Evolutionary conservation across 2,113 vertebrate species (phyloP).

Genomic region (Hydrochoerus hydrochaeris): DNA sequence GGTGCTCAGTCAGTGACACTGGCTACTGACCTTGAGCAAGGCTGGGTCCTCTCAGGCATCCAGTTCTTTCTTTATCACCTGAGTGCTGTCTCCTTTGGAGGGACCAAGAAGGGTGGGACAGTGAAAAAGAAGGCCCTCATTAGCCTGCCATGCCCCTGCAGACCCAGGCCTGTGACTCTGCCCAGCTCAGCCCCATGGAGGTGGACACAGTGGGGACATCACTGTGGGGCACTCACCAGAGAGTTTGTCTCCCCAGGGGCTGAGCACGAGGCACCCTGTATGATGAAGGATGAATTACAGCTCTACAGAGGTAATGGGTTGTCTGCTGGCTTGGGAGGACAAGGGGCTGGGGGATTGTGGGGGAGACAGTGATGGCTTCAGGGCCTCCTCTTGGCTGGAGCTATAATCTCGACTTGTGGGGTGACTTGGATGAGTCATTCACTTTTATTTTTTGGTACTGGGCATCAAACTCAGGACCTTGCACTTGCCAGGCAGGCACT

Average conservation of each 20-base stretch:
- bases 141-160: background rate
- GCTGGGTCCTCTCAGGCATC: background rate
- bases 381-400: background rate
- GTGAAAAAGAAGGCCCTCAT: background rate
- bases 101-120: too few species aligned
- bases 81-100: background rate
- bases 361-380: background rate
- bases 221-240: background rate
- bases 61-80: background rate
- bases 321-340: background rate
- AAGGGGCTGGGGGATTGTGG: background rate
- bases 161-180: background rate
- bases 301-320: conserved; percentile 67
- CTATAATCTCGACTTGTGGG: background rate
- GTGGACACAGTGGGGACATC: background rate
- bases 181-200: background rate
- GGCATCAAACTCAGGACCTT: too few species aligned
- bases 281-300: conserved; percentile 59
- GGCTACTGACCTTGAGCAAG: background rate
- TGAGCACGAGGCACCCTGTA: background rate
- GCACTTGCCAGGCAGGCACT: too few species aligned
- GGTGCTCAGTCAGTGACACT: background rate
- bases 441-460: background rate
- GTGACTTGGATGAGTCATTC: background rate
- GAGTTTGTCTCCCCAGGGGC: conserved; percentile 58